Conservation (phyloP, 1,140 invertebrate genomes). For the Heterodera schachtii region DNA sequence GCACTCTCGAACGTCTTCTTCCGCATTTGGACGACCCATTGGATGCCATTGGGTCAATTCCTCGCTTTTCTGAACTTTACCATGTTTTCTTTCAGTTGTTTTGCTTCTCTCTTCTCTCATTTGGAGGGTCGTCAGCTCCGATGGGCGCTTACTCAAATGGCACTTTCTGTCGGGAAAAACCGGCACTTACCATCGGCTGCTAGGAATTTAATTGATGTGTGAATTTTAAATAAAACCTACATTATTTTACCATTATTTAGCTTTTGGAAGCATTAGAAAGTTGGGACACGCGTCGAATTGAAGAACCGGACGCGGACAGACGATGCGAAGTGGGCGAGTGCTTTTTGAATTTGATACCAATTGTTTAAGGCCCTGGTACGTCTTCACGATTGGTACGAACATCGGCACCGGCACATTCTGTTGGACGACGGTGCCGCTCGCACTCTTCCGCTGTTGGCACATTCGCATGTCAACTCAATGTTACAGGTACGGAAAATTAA, state of each 20-base stretch:
- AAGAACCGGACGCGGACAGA: slow-evolving; percentile 85
- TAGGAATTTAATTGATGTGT: slow-evolving; percentile 5
- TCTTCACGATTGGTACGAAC: slow-evolving; percentile 35
- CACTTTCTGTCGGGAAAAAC: neutral
- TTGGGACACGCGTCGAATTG: slow-evolving; percentile 80
- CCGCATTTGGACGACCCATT: slow-evolving; percentile 15
- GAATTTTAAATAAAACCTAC: neutral
- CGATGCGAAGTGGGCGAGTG: slow-evolving; percentile 75
- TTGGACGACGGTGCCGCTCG: slow-evolving; percentile 5
- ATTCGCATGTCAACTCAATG: slow-evolving; percentile 44
- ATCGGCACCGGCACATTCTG: neutral
- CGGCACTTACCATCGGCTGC: neutral
- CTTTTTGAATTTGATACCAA: neutral
- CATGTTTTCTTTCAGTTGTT: neutral
- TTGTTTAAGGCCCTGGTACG: slow-evolving; percentile 1
- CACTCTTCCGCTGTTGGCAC: slow-evolving; percentile 41
- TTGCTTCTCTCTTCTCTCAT: slow-evolving; percentile 22
- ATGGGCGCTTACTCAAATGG: slow-evolving; percentile 7
- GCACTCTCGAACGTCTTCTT: slow-evolving; percentile 15
- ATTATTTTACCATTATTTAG: slow-evolving; percentile 17
- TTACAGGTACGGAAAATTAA: slow-evolving; percentile 27
- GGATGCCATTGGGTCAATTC: slow-evolving; percentile 17
- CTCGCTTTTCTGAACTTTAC: neutral
- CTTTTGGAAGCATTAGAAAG: slow-evolving; percentile 75
- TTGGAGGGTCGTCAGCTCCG: slow-evolving; percentile 13